Conservation (phyloP, 2,888 invertebrate species). For the Bellardia pandia region DNA sequence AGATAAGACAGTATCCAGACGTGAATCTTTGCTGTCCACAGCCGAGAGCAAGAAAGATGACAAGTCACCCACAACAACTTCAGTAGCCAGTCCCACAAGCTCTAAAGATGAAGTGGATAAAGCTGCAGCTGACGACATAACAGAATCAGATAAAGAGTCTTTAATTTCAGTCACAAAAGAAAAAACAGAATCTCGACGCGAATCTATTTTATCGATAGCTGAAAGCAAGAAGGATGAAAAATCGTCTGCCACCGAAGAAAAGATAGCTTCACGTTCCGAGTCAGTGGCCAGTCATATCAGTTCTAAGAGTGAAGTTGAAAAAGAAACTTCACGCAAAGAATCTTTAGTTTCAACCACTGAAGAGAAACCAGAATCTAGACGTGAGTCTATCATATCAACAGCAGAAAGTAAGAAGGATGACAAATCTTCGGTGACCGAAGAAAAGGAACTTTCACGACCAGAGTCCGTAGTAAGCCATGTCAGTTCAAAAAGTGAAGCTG, state of each 20-base stretch:
- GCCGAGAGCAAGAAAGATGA: conserved; percentile 41
- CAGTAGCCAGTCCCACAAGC: neutral
- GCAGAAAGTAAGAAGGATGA: conserved; percentile 62
- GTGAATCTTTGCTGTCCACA: conserved; percentile 47
- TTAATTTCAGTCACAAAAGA: conserved; percentile 35
- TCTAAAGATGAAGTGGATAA: neutral
- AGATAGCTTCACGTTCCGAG: conserved; percentile 78
- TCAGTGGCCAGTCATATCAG: conserved; percentile 68
- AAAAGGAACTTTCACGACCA: conserved; percentile 78
- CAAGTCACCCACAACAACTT: neutral
- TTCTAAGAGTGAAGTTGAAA: conserved; percentile 29
- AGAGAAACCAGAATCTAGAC: conserved; percentile 35
- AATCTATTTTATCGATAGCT: conserved; percentile 41
- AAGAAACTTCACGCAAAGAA: conserved; percentile 59
- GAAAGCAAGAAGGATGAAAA: conserved; percentile 61
- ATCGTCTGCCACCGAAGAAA: conserved; percentile 59
- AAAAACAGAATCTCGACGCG: conserved; percentile 17
- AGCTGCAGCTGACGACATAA: conserved; percentile 38
- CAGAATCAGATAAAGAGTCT: conserved; percentile 42
- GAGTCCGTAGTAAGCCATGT: conserved; percentile 70
- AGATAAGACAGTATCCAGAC: conserved; percentile 41
- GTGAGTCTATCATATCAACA: conserved; percentile 67
- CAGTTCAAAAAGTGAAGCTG: conserved; percentile 27
- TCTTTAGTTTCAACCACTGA: conserved; percentile 63
- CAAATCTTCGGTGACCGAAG: conserved; percentile 49